These are phyloP conservation scores for Rhabdomys pumilio DNA, from an alignment of 2,797 vertebrate species.

Conservation along the genomic window DNA sequence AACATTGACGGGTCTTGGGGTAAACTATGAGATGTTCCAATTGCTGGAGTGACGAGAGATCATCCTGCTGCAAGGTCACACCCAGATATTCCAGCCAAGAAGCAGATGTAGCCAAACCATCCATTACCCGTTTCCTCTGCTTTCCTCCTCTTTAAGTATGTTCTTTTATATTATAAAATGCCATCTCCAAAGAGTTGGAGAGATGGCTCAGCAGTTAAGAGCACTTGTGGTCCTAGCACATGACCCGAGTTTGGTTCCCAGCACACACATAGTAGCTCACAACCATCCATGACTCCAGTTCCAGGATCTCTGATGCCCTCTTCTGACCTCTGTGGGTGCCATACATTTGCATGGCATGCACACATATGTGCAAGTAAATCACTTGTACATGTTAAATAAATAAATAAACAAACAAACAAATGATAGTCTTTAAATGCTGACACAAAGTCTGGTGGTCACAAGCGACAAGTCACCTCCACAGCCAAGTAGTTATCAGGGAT, in stretches of 20 bases:
- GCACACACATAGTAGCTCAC: neutral
- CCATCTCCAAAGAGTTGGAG: neutral
- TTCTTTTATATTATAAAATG: neutral
- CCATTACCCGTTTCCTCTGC: neutral
- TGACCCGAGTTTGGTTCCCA: neutral
- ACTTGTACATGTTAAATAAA: neutral
- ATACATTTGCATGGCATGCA: neutral
- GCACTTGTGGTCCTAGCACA: neutral
- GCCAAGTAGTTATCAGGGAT: no score
- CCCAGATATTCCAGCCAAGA: neutral
- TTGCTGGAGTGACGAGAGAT: neutral
- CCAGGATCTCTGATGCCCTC: neutral
- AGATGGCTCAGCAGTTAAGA: neutral
- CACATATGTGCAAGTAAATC: neutral
- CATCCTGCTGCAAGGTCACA: neutral
- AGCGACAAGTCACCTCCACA: neutral
- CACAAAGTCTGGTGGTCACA: neutral
- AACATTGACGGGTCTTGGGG: neutral
- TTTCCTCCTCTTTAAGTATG: neutral
- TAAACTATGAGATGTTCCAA: neutral
- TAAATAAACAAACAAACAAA: neutral
- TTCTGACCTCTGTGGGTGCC: neutral
- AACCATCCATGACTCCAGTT: neutral
- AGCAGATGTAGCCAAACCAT: neutral
- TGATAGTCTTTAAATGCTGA: neutral